Base-by-base conservation (phyloP, 2,888 invertebrate genomes). In the Tetragonisca angustula region DNA sequence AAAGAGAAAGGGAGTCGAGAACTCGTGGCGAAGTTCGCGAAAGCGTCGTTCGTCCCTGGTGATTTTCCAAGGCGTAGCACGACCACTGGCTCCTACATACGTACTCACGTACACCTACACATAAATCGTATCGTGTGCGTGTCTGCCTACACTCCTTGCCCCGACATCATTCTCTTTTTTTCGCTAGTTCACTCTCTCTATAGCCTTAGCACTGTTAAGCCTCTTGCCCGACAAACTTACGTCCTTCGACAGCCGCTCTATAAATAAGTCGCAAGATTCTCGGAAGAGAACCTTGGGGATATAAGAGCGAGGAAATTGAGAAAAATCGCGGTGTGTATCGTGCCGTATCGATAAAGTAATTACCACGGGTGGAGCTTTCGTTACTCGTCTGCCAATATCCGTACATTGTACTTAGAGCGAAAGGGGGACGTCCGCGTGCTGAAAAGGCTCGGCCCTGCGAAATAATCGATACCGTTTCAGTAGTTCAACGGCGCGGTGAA, bases 311-410 rank as follows among this genome's bases (percentile, higher is more conserved):
- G 87, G 91, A 91, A 93, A 93, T 91, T 89, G 91, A 93, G 93
- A 94, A 93, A 93, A 93, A 94, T 93, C 90, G 91, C 50, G 75
- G 77, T 82, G 85, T 87, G 85, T 89, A 85, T 89, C 89, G 82
- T 79, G 74, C 76, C 90, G 92, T 92, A 93, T 94, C 93, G 92
- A 94, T 93, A 93, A 93, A 94, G 93, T 92, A 94, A 94, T 94
- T 94, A 93, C 91, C 89, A 82, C 83, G 81, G 78, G 84, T 87
- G 90, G 91, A 92, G 93, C 90, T 94, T 93, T 93, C 92, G 93
- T 93, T 92, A 92, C 91, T 59, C 65, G 80, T 76, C 80, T 74
- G 73, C 83, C 78, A 71, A 86, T 85, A 83, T 79, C 83, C 76
- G 54, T 70, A 50, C 61, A 67, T 79, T 71, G 49, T 76, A 50